These are phyloP conservation scores for Varroa destructor DNA, from an alignment of 1,140 invertebrate species.

Conservation along the genomic window DNA sequence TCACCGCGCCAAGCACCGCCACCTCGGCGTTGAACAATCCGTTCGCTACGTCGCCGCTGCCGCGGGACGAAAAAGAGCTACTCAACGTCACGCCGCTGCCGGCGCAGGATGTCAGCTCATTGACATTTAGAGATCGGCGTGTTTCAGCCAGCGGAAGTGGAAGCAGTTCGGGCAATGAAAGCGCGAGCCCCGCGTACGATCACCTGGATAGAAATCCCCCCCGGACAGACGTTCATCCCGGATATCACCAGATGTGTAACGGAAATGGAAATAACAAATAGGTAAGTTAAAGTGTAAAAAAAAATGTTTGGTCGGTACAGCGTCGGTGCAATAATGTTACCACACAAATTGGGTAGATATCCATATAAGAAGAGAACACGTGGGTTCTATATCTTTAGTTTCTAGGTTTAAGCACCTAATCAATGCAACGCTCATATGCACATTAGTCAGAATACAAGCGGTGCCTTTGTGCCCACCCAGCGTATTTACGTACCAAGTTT, in stretches of 20 bases:
- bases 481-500: too few relatives aligned
- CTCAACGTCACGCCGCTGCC: conserved; percentile 9
- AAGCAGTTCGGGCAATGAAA: conserved; percentile 23
- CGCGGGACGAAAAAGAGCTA: conserved; percentile 15
- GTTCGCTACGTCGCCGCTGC: neutral
- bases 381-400: too few relatives aligned
- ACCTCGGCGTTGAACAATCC: neutral
- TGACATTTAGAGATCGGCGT: neutral
- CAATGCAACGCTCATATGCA: too few relatives aligned
- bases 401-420: too few relatives aligned
- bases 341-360: too few relatives aligned
- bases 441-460: too few relatives aligned
- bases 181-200: conserved; percentile 7
- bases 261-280: too few relatives aligned
- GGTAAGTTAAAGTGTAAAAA: too few relatives aligned
- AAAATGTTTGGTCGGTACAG: too few relatives aligned
- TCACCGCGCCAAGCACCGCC: neutral
- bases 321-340: too few relatives aligned
- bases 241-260: conserved; percentile 16
- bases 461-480: too few relatives aligned
- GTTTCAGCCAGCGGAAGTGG: conserved; percentile 5
- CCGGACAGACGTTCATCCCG: conserved; percentile 9
- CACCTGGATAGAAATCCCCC: conserved; percentile 9
- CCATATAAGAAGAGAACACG: too few relatives aligned
- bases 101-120: neutral